phyloP scores from a whole-genome alignment of 2,113 vertebrate genomes.

The Trinectes maculatus region DNA sequence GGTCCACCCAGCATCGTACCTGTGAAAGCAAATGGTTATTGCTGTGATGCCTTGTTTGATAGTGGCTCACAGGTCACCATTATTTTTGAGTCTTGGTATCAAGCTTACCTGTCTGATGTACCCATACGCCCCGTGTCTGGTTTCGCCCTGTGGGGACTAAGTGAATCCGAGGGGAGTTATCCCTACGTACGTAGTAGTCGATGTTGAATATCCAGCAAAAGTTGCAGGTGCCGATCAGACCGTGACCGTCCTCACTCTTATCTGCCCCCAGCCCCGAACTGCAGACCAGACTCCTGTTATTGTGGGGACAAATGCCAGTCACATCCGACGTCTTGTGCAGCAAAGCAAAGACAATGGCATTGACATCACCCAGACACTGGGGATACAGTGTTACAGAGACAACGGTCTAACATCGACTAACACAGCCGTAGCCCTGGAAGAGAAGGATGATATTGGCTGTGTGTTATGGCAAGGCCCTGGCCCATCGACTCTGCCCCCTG shows the following conservation, averaged over 20 bases:
- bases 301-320: neutral
- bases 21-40: neutral
- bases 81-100: neutral
- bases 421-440: too few relatives aligned
- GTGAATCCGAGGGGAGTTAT: neutral
- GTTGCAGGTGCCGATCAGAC: neutral
- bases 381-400: neutral
- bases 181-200: neutral
- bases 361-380: neutral
- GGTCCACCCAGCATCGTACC: neutral
- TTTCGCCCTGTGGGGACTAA: neutral
- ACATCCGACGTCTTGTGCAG: neutral
- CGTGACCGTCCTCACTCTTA: neutral
- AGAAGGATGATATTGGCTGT: neutral
- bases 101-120: neutral
- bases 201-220: neutral
- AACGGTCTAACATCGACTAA: neutral
- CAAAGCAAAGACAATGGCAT: neutral
- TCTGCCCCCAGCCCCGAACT: neutral
- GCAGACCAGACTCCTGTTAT: neutral
- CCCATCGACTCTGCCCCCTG: neutral
- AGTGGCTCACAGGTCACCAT: neutral
- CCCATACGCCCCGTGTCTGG: neutral
- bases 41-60: neutral
- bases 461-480: neutral